Evolutionary conservation across 2,888 invertebrate genomes (phyloP).

Genomic region (Entomobrya multifasciata): DNA sequence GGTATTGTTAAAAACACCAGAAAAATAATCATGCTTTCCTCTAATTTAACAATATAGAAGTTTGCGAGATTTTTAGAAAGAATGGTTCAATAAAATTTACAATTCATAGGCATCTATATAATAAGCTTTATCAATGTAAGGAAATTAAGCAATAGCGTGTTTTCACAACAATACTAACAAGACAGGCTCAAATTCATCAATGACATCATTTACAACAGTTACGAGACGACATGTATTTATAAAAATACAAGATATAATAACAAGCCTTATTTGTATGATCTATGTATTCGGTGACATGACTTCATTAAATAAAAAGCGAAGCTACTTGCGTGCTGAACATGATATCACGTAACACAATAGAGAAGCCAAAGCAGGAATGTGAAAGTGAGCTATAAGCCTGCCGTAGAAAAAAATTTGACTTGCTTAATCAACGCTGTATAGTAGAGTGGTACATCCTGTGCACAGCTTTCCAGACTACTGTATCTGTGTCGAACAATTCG

Average conservation of each 20-base stretch:
- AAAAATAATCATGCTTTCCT: no score
- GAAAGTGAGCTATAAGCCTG: background rate
- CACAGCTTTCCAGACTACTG: no score
- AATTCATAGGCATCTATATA: no score
- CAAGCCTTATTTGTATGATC: background rate
- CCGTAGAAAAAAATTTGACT: background rate
- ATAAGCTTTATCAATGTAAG: no score
- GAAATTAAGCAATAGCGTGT: no score
- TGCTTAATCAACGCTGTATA: background rate
- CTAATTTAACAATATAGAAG: no score
- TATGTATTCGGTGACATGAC: background rate
- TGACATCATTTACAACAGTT: background rate
- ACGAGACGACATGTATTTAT: background rate
- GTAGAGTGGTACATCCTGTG: no score
- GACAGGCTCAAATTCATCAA: no score
- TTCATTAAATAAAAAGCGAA: slow-evolving; percentile 20
- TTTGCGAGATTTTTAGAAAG: background rate
- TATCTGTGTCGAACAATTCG: slow-evolving; percentile 5
- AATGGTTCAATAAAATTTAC: no score
- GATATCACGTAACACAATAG: slow-evolving; percentile 17
- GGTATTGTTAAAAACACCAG: no score
- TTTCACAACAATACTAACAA: background rate
- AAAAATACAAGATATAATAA: no score
- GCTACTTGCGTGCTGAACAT: background rate
- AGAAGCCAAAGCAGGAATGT: background rate